Conservation (phyloP, 2,888 invertebrate species). For the Thalpophila matura region DNA sequence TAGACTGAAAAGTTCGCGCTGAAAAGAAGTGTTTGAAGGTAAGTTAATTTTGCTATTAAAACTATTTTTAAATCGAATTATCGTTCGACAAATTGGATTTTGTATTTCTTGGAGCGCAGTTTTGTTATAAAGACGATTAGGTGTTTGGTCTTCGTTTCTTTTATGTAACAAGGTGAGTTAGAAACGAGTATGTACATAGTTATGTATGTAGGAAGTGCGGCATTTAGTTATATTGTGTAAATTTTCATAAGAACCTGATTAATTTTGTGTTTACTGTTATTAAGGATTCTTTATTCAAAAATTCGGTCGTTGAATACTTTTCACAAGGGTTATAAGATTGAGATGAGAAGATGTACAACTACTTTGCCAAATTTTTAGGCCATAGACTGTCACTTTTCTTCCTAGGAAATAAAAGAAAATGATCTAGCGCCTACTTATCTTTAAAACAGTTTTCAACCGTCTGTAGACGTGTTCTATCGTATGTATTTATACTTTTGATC, state of each 20-base stretch:
- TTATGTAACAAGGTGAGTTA: conserved; percentile 53
- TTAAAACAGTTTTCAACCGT: background rate
- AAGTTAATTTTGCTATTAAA: conserved; percentile 58
- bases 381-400: conserved; percentile 12
- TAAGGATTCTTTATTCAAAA: conserved; percentile 2
- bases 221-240: conserved; percentile 26
- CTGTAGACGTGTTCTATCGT: background rate
- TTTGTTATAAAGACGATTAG: conserved; percentile 32
- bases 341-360: background rate
- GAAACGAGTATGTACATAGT: conserved; percentile 30
- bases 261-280: conserved; percentile 4
- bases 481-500: background rate
- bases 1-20: conserved; percentile 43
- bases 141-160: conserved; percentile 3
- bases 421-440: background rate
- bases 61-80: conserved; percentile 70
- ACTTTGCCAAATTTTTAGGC: conserved; percentile 29
- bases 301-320: conserved; percentile 8
- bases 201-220: conserved; percentile 45
- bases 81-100: conserved; percentile 69
- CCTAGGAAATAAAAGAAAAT: background rate
- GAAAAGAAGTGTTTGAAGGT: conserved; percentile 40
- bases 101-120: conserved; percentile 40
- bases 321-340: background rate
- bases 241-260: conserved; percentile 20